These are phyloP conservation scores for Tenthredo notha DNA, from an alignment of 2,888 invertebrate species.

Conservation along the genomic window DNA sequence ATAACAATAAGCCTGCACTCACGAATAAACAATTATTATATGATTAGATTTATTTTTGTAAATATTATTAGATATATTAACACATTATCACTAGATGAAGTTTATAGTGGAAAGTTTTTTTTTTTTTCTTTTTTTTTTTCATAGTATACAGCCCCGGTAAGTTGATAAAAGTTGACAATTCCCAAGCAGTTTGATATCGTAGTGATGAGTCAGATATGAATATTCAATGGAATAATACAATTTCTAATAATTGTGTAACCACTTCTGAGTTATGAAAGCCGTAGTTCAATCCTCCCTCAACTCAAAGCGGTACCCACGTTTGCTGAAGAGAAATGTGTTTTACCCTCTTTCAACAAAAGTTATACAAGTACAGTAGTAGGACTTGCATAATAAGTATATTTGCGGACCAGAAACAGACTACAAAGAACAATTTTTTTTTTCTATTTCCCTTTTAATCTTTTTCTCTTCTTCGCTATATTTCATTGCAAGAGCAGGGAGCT, in stretches of 20 bases:
- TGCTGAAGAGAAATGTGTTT: neutral
- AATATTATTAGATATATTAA: neutral
- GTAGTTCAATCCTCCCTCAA: constrained; percentile 8
- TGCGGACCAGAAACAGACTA: neutral
- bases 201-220: neutral
- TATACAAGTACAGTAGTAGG: neutral
- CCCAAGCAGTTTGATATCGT: neutral
- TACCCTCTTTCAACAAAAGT: neutral
- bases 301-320: constrained; percentile 10
- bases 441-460: neutral
- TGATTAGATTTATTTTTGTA: constrained; percentile 11
- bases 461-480: neutral
- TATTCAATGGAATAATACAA: constrained; percentile 17
- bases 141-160: neutral
- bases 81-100: neutral
- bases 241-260: constrained; percentile 12
- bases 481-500: neutral
- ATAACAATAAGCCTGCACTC: constrained; percentile 38
- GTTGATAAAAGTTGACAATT: neutral
- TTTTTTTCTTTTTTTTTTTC: no score
- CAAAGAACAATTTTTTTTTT: neutral
- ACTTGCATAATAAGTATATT: neutral
- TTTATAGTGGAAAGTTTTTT: neutral
- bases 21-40: constrained; percentile 15
- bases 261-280: constrained; percentile 3